Base-by-base conservation (phyloP, 2,888 invertebrate species). In the Hypena proboscidalis region DNA sequence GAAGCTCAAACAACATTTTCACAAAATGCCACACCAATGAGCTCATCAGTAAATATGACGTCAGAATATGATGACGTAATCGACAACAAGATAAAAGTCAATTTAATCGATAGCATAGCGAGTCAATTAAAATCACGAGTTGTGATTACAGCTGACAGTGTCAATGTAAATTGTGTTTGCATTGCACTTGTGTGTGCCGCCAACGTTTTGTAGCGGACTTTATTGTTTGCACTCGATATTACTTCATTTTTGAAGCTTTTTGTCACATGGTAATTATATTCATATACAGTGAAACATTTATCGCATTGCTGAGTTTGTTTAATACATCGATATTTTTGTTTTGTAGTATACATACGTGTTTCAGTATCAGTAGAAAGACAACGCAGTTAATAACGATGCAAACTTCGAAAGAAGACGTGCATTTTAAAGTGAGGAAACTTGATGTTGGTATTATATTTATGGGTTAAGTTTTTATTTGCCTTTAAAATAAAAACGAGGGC, bases 161-260 rank as follows among this genome's bases (percentile, higher is more conserved):
- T 67, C 67, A 69, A 74, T 75, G 69, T 68, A 71, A 79, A 80
- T 77, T 71, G 62, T 70, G 65, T 71, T 70, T 67, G 62, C 58
- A 51, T 56, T 60, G 27, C 33, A 34, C 51, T 31, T 54, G 59
- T 63, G 59, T 62, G 56, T 30, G 20, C 21, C 31, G 31, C 17
- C 45, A 14, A 32, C 31, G 56, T 37, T 64, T 62, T 61, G 47
- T 51, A 46, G 49, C 39, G 39, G 50, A 56, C 50, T 44, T 36
- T 38, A 46, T 43, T 25, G 38, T 42, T 11, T 48, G 36, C n/a
- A 17, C 17, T 43, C n/a, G n/a, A n/a, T 37, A 46, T 39, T 37
- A 45, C 42, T 55, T 43, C 23, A 55, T 33, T 46, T 19, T 6
- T 10, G 17, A 11, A n/a, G 19, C 10, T 31, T 31, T 14, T 8